phyloP scores from a whole-genome alignment of 2,888 invertebrate genomes.

The Lamellibrachia satsuma region DNA sequence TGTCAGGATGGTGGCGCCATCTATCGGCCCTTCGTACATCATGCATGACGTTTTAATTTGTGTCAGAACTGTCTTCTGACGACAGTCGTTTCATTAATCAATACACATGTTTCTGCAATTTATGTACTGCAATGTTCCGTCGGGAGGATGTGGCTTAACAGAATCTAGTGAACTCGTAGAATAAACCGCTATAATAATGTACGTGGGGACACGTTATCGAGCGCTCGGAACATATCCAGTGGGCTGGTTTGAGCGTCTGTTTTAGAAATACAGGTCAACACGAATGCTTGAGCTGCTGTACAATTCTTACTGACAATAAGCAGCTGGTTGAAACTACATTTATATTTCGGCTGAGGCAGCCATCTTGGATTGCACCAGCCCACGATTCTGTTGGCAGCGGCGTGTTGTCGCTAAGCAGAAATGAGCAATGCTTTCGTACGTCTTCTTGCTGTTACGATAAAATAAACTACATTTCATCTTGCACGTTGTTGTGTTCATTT shows the following conservation, averaged over 20 bases:
- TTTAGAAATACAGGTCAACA: neutral
- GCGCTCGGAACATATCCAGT: neutral
- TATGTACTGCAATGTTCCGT: neutral
- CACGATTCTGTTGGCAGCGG: neutral
- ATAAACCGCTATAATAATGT: neutral
- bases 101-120: neutral
- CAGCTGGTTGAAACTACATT: neutral
- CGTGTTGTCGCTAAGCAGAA: neutral
- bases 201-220: neutral
- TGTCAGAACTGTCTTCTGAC: neutral
- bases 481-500: neutral
- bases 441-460: constrained; percentile 13
- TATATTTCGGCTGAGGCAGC: constrained; percentile 10
- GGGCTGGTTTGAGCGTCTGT: neutral
- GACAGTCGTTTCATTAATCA: constrained; percentile 12
- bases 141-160: constrained; percentile 4
- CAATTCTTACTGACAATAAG: neutral
- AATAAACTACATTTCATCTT: constrained; percentile 17
- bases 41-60: constrained; percentile 17
- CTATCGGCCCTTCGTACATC: neutral
- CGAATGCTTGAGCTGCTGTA: neutral
- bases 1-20: neutral
- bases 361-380: neutral
- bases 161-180: constrained; percentile 4
- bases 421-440: constrained; percentile 17